A percentile compares a stretch with the other conserved stretches of the same genome.
Evolutionary conservation across 2,113 vertebrate species (phyloP).

Genomic region (Phalacrocorax carbo): DNA sequence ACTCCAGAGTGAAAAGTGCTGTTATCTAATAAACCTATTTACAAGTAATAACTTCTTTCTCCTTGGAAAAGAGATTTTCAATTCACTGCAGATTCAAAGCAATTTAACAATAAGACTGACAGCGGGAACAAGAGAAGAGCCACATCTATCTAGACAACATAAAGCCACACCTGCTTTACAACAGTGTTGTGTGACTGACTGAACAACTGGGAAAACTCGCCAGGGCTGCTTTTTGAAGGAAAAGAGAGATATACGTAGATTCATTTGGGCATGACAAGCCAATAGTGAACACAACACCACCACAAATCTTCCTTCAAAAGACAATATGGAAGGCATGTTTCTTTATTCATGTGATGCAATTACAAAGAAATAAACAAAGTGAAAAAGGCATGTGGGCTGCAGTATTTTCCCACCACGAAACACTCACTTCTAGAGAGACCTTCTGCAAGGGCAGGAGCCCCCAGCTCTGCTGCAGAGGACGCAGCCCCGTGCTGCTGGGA

Average conservation of each 20-base stretch:
- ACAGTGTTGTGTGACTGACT: background rate
- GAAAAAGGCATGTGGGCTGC: background rate
- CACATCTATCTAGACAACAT: conserved; percentile 7
- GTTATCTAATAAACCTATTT: conserved; percentile 1
- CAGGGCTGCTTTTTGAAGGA: background rate
- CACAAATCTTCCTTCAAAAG: background rate
- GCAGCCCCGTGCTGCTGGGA: rapidly evolving
- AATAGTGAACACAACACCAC: rapidly evolving
- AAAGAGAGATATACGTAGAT: background rate
- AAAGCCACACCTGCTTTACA: conserved; percentile 1
- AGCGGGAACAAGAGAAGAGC: background rate
- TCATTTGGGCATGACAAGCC: background rate
- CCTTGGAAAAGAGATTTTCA: background rate
- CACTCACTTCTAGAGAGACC: background rate
- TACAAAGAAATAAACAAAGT: conserved; percentile 29
- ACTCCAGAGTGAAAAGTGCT: background rate
- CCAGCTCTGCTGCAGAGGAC: background rate
- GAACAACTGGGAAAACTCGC: conserved; percentile 5
- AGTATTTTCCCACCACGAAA: background rate
- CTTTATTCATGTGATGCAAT: background rate
- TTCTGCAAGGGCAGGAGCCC: conserved; percentile 55
- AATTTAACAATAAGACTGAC: conserved; percentile 31
- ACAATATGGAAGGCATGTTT: background rate
- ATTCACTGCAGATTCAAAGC: conserved; percentile 17
- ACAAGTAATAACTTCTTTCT: conserved; percentile 12